Evolutionary conservation across 2,797 vertebrate species (phyloP), one percentile per base, ranked within the genome.

Genomic region (Chrosomus eos): DNA sequence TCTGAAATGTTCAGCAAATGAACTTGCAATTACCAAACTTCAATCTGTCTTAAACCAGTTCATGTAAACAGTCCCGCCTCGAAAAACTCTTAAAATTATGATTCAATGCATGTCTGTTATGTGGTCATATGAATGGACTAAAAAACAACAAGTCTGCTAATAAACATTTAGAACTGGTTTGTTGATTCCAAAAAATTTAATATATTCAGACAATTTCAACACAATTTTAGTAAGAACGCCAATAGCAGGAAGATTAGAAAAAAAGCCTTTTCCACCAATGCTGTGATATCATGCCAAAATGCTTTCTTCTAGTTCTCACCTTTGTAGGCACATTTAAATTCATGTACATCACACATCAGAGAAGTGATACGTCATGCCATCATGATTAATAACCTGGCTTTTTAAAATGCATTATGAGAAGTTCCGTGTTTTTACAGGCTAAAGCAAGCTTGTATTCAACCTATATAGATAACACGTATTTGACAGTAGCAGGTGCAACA

Each of bases 221-320:
- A 83, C 48, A 58, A 58, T 64, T 90, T 88, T 87, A 53, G 70
- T 88, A 87, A 91, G 82, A 92, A 92, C 64, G 79, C 72, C 70
- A 86, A 89, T 53, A 51, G 89, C 92, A 90, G 88, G 83, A 94
- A 93, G 89, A 89, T 87, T 82, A 87, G 76, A 89, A 91, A 87
- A 87, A 89, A 91, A 91, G 64, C 82, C 53, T 80, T 82, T 82
- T 70, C 81, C 83, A 58, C 13, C 23, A 87, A 64, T 83, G 19
- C 11, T 67, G 67, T 87, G 84, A 91, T 90, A 90, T 88, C 83
- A 90, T 71, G 45, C 40, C 21, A 90, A 87, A 86, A 43, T 71
- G 83, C 70, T 43, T 55, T 75, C 10, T 77, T 81, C 62, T n/a
- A 86, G 85, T 88, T 88, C 72, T 82, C 7, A 68, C 66, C 60